Percentiles rank a stretch among this genome's conserved stretches.
These are phyloP conservation scores for Antheraea yamamai DNA, from an alignment of 2,888 invertebrate genomes.

Conservation along the genomic window DNA sequence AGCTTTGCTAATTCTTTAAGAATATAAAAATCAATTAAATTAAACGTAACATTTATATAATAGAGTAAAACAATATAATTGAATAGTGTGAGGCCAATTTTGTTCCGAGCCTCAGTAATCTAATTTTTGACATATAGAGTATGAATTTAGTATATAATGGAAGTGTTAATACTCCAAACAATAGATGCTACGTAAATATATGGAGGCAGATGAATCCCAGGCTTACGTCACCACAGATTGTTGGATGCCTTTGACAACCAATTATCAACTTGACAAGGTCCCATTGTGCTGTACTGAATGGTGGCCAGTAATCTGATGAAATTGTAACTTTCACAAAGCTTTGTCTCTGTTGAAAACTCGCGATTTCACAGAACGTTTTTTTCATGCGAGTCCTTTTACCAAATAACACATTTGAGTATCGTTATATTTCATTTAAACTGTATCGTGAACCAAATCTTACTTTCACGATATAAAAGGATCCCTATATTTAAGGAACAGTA, in stretches of 20 bases:
- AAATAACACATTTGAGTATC: constrained; percentile 16
- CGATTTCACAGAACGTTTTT: constrained; percentile 21
- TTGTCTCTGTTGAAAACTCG: constrained; percentile 39
- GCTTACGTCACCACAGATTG: constrained; percentile 24
- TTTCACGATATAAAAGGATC: not conserved
- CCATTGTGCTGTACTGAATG: constrained; percentile 36
- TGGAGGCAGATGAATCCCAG: not conserved
- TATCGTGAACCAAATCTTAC: not conserved
- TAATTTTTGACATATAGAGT: not conserved
- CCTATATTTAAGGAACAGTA: not conserved
- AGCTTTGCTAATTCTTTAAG: too few species aligned
- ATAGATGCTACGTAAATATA: constrained; percentile 12
- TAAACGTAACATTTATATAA: too few species aligned
- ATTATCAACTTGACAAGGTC: constrained; percentile 43
- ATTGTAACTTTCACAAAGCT: constrained; percentile 45
- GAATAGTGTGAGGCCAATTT: too few species aligned
- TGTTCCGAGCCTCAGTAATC: too few species aligned
- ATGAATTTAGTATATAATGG: not conserved
- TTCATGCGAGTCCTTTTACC: not conserved
- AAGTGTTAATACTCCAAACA: not conserved
- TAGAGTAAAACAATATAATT: too few species aligned
- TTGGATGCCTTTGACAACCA: constrained; percentile 48
- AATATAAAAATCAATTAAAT: too few species aligned
- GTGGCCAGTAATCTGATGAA: constrained; percentile 47
- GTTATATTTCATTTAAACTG: not conserved